These are phyloP conservation scores for Indri indri DNA, from an alignment of 2,113 vertebrate species.

Conservation along the genomic window DNA sequence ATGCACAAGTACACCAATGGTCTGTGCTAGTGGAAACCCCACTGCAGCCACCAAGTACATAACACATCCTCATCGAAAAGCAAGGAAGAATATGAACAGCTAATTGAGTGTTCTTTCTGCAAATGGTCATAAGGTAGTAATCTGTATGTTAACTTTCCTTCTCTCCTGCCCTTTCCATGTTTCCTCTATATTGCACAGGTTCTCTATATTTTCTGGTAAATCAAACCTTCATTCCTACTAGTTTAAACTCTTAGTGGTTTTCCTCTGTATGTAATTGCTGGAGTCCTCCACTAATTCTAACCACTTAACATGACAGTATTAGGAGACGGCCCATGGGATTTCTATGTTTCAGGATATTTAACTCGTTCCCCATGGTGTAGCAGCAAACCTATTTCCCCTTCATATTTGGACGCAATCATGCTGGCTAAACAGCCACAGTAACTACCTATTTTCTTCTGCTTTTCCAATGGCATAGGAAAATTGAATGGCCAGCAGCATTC, in stretches of 20 bases:
- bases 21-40: background rate
- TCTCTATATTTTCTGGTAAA: background rate
- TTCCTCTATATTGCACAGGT: background rate
- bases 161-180: background rate
- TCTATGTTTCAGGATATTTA: background rate
- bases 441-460: background rate
- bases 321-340: background rate
- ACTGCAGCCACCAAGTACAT: background rate
- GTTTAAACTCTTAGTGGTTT: background rate
- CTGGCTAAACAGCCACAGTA: background rate
- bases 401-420: background rate
- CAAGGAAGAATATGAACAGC: background rate
- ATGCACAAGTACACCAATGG: background rate
- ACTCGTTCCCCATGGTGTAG: background rate
- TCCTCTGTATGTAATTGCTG: background rate
- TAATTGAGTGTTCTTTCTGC: background rate
- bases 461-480: background rate
- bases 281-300: background rate
- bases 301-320: background rate
- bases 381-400: background rate
- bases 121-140: background rate
- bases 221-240: background rate
- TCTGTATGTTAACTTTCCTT: background rate
- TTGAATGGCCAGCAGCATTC: background rate
- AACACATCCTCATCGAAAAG: background rate